phyloP scores from a whole-genome alignment of 2,797 vertebrate species.

The Xyrichtys novacula region DNA sequence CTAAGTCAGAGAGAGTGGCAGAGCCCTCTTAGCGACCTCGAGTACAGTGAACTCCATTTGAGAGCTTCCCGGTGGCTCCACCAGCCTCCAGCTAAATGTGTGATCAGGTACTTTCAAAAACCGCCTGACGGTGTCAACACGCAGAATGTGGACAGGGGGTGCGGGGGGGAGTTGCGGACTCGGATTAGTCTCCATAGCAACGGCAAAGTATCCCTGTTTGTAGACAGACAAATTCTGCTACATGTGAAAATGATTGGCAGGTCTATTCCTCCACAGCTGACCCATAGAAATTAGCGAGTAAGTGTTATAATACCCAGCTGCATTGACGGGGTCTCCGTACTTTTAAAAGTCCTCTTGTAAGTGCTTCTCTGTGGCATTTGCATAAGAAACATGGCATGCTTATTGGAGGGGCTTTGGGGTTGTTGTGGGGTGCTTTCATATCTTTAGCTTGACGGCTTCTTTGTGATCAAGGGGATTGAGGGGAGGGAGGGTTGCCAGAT shows the following conservation, averaged over 20 bases:
- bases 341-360: slow-evolving; percentile 96
- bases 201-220: slow-evolving; percentile 95
- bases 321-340: slow-evolving; percentile 92
- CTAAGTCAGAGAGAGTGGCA: slow-evolving; percentile 44
- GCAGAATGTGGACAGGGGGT: slow-evolving; percentile 87
- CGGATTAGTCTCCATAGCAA: slow-evolving; percentile 98
- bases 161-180: slow-evolving; percentile 63
- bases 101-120: slow-evolving; percentile 94
- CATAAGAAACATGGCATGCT: slow-evolving; percentile 96
- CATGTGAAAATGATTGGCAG: slow-evolving; percentile 98
- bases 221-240: slow-evolving; percentile 97
- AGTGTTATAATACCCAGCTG: slow-evolving; percentile 94
- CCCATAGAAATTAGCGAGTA: slow-evolving; percentile 98
- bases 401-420: slow-evolving; percentile 88
- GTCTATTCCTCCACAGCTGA: slow-evolving; percentile 96
- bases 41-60: slow-evolving; percentile 89
- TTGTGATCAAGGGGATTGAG: slow-evolving; percentile 89
- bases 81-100: slow-evolving; percentile 92
- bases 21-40: slow-evolving; percentile 75
- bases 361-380: slow-evolving; percentile 93
- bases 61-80: slow-evolving; percentile 86
- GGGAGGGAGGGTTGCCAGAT: slow-evolving; percentile 89
- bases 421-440: slow-evolving; percentile 91
- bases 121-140: slow-evolving; percentile 93
- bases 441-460: slow-evolving; percentile 94